Percentiles rank a stretch among this genome's conserved stretches.
Evolutionary conservation across 2,888 invertebrate species (phyloP).

Genomic region (Hypena proboscidalis): DNA sequence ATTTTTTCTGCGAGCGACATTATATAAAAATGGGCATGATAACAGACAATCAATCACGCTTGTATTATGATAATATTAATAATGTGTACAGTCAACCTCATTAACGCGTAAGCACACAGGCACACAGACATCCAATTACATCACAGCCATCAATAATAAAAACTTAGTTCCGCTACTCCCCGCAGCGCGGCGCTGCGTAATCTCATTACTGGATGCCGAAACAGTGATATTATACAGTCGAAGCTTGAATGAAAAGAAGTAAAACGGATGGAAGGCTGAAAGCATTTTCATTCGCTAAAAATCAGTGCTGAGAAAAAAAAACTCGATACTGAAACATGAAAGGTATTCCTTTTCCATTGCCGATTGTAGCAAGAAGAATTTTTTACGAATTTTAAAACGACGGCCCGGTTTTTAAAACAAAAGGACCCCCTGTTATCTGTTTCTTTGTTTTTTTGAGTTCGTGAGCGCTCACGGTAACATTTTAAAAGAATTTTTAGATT

Average conservation of each 20-base stretch:
- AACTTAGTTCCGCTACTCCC: slow-evolving; percentile 45
- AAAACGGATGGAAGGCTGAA: slow-evolving; percentile 41
- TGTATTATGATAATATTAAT: slow-evolving; percentile 35
- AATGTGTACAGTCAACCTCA: slow-evolving; percentile 38
- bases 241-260: slow-evolving; percentile 42
- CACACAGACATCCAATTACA: slow-evolving; percentile 41
- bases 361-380: slow-evolving; percentile 38
- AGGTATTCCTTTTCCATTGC: slow-evolving; percentile 36
- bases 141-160: slow-evolving; percentile 44
- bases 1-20: slow-evolving; percentile 8
- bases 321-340: slow-evolving; percentile 45
- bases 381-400: slow-evolving; percentile 37
- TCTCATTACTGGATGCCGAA: slow-evolving; percentile 48
- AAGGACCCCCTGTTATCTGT: slow-evolving; percentile 31
- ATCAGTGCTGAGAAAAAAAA: slow-evolving; percentile 44
- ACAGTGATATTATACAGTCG: slow-evolving; percentile 40
- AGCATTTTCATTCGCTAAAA: slow-evolving; percentile 53
- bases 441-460: slow-evolving; percentile 36
- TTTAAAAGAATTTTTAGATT: slow-evolving; percentile 18
- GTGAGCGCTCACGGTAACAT: slow-evolving; percentile 16
- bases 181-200: slow-evolving; percentile 40
- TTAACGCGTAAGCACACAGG: slow-evolving; percentile 39
- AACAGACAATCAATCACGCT: slow-evolving; percentile 34
- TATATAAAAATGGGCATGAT: slow-evolving; percentile 10
- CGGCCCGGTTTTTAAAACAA: slow-evolving; percentile 43